Evolutionary conservation across 53 echinoderm and acorn worm genomes (phyloP).

Genomic region (Paracentrotus lividus): DNA sequence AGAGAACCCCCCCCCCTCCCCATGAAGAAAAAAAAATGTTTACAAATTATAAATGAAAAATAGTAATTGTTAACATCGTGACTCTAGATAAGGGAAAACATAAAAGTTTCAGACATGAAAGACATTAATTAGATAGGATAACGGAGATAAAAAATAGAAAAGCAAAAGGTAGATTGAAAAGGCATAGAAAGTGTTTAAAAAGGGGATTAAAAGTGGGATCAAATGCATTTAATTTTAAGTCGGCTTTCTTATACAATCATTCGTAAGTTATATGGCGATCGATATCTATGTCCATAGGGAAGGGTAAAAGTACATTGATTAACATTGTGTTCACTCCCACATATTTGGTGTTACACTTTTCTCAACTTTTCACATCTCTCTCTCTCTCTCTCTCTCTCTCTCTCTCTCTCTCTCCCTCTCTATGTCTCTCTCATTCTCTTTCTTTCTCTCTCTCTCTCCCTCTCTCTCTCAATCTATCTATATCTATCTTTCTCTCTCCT

Average conservation of each 20-base stretch:
- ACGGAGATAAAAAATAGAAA: neutral
- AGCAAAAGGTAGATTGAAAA: neutral
- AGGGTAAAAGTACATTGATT: neutral
- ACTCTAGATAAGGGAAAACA: neutral
- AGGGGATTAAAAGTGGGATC: neutral
- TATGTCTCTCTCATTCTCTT: too few relatives aligned
- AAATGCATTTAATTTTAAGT: neutral
- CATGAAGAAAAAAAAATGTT: neutral
- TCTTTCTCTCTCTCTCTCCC: neutral
- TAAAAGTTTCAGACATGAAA: conserved; percentile 16
- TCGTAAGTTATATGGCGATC: neutral
- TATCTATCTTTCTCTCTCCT: neutral
- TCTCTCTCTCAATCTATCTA: neutral
- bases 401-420: neutral
- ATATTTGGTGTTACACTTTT: too few relatives aligned
- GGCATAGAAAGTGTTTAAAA: neutral
- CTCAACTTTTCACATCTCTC: neutral
- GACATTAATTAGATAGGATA: neutral
- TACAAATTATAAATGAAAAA: neutral
- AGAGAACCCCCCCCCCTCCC: neutral
- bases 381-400: neutral
- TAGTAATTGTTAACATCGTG: neutral
- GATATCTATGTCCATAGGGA: neutral
- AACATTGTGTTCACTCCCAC: neutral
- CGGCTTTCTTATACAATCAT: neutral